Evolutionary conservation across 2,888 invertebrate genomes (phyloP).

Genomic region (Clusia tigrina): DNA sequence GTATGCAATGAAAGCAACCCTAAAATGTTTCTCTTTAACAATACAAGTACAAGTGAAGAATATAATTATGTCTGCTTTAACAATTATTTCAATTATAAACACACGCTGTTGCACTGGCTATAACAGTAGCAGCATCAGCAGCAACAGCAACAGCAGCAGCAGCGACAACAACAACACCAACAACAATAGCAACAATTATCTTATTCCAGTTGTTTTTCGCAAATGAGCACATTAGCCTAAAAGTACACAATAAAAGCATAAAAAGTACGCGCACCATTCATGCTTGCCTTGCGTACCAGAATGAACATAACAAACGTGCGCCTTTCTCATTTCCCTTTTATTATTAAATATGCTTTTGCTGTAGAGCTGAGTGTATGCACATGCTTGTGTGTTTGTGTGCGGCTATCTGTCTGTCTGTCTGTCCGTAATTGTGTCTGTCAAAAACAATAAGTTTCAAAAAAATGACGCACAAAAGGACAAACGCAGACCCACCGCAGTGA

Average conservation of each 20-base stretch:
- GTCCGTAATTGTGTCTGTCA: conserved; percentile 1
- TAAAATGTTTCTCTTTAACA: too few relatives aligned
- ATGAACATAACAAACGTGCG: not conserved
- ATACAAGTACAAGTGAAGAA: conserved; percentile 27
- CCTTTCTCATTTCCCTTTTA: not conserved
- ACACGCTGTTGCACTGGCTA: conserved; percentile 47
- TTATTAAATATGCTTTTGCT: not conserved
- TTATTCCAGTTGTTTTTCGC: not conserved
- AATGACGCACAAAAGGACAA: not conserved
- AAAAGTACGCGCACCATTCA: conserved; percentile 16
- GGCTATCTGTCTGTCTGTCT: not conserved
- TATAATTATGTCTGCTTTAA: conserved; percentile 49
- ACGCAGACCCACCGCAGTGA: not conserved
- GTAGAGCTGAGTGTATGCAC: not conserved
- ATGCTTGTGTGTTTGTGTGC: not conserved
- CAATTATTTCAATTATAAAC: conserved; percentile 52
- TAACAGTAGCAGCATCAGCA: conserved; percentile 30
- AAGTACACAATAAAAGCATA: conserved; percentile 38
- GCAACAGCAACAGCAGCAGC: conserved; percentile 26
- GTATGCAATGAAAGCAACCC: not conserved
- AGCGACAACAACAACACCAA: conserved; percentile 14
- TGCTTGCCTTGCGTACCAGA: too few relatives aligned
- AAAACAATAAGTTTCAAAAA: not conserved
- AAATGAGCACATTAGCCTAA: conserved; percentile 50
- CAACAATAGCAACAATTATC: conserved; percentile 28